Conservation (phyloP, 2,797 vertebrate genomes). For the Manis javanica region DNA sequence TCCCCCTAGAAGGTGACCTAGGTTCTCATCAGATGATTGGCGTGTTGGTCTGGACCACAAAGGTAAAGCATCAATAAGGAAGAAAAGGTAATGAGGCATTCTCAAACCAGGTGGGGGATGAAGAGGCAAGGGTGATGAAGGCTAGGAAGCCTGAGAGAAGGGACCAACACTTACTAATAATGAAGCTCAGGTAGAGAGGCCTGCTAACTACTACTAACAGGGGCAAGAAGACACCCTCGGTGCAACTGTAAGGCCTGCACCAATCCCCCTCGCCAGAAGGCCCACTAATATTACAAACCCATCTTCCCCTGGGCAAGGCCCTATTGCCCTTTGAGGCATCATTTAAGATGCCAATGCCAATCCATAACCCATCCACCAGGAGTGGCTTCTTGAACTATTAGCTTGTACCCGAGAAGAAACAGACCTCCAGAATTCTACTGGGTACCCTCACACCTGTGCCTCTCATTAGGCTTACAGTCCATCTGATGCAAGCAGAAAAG, state of each 20-base stretch:
- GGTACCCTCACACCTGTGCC: neutral
- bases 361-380: neutral
- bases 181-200: neutral
- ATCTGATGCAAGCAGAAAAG: neutral
- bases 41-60: neutral
- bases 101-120: neutral
- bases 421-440: neutral
- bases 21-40: neutral
- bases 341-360: neutral
- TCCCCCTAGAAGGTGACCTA: neutral
- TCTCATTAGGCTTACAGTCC: neutral
- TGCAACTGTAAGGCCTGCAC: neutral
- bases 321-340: neutral
- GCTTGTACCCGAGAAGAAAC: neutral
- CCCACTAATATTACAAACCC: too few relatives aligned
- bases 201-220: neutral
- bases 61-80: neutral
- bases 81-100: neutral
- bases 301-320: neutral
- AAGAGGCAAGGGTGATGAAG: neutral
- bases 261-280: too few relatives aligned
- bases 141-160: neutral
- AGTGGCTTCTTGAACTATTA: neutral
- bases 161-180: neutral
- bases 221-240: neutral